Conservation (phyloP, 2,113 vertebrate genomes). For the Poecile atricapillus region DNA sequence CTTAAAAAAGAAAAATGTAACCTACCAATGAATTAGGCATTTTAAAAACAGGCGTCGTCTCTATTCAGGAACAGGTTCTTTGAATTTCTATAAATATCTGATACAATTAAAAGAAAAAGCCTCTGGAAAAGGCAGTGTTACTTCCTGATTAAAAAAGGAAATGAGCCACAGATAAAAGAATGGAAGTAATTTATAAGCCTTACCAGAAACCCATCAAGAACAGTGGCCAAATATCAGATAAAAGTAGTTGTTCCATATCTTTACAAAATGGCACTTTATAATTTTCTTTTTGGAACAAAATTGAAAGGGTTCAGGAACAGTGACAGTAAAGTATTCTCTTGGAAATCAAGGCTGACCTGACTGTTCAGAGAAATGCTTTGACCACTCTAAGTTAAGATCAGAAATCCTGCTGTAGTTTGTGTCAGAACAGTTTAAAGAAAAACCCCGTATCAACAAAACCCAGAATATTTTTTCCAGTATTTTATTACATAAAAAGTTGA, state of each 20-base stretch:
- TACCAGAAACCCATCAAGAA: neutral
- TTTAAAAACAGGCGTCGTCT: neutral
- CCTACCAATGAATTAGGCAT: neutral
- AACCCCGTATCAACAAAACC: neutral
- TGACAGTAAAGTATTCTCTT: neutral
- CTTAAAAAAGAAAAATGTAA: neutral
- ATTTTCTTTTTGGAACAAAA: neutral
- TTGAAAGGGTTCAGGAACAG: neutral
- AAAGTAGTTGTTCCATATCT: neutral
- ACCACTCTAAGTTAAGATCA: neutral
- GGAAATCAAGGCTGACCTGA: neutral
- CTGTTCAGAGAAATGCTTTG: neutral
- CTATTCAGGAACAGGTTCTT: neutral
- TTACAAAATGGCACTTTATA: neutral
- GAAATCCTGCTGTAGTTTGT: neutral
- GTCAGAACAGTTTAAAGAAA: neutral
- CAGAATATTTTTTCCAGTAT: neutral
- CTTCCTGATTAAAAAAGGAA: neutral
- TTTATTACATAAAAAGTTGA: conserved; percentile 36
- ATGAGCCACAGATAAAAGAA: neutral
- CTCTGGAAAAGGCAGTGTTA: neutral
- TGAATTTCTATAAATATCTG: neutral
- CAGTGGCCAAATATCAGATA: neutral
- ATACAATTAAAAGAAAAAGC: neutral
- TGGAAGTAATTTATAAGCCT: neutral